Base-by-base conservation (phyloP, 2,113 vertebrate genomes). In the Sorex araneus region DNA sequence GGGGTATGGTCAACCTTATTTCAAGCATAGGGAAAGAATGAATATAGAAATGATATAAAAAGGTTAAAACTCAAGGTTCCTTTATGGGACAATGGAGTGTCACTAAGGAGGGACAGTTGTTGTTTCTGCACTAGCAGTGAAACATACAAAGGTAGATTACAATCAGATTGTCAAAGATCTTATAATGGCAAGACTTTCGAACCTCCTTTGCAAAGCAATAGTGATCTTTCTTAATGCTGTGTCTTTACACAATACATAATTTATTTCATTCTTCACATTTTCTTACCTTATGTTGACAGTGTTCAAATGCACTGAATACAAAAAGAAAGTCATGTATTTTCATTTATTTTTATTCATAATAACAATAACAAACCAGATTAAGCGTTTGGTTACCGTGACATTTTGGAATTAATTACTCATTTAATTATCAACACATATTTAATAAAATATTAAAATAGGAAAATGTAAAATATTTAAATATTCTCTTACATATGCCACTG, bases 321-420 rank as follows among this genome's bases (percentile, higher is more conserved):
- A 91, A 84, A 50, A 4, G 23, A 40, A 40, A 40, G 6, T 77
- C 74, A 8, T 66, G 15, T 34, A 28, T 23, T 83, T 18, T 3
- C 40, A 28, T 30, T 89, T 79, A 92, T 69, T 90, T 36, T 73
- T 79, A 79, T 69, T 83, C 60, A 2, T 34, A 66, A 5, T 47
- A 83, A 73, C 27, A 34, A 81, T 70, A 89, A 64, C 84, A 27
- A 78, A 73, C 15, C 12, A 19, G 19, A 82, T 83, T 18, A 66
- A 50, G 3, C 45, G 66, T 85, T 73, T 78, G 2, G 23, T 67
- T 57, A 83, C 36, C 60, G 0, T 69, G 57, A 10, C 25, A 87
- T 40, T 79, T 57, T 70, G 90, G 66, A 87, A 57, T n/a, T 83
- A 60, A 71, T 34, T 64, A 80, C 66, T 57, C 36, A 84, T 73